Conservation (phyloP, 2,888 invertebrate genomes). For the Cataglyphis rosenhaueri region DNA sequence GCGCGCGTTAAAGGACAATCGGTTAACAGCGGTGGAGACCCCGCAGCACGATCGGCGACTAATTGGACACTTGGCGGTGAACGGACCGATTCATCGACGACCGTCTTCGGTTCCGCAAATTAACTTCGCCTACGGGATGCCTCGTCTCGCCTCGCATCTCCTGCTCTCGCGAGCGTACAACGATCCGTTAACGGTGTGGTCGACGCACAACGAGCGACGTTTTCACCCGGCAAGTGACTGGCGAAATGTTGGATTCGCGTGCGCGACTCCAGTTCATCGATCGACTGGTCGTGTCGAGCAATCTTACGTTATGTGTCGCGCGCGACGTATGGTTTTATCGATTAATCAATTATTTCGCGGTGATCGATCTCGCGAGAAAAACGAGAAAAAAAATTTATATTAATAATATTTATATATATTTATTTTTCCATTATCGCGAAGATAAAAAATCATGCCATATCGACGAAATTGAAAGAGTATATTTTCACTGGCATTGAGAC, state of each 20-base stretch:
- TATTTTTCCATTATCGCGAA: not conserved
- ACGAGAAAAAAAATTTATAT: slow-evolving; percentile 15
- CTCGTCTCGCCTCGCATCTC: not conserved
- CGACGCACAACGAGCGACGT: slow-evolving; percentile 54
- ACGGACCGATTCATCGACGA: slow-evolving; percentile 56
- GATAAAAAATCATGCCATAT: slow-evolving; percentile 26
- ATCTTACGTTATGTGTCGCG: not conserved
- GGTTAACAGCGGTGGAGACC: slow-evolving; percentile 59
- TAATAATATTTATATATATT: not conserved
- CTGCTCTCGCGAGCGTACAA: slow-evolving; percentile 16
- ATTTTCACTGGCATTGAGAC: slow-evolving; percentile 34
- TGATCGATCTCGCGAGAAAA: slow-evolving; percentile 28
- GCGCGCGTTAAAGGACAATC: slow-evolving; percentile 57
- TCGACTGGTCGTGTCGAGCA: slow-evolving; percentile 20
- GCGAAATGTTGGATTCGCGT: slow-evolving; percentile 61
- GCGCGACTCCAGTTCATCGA: slow-evolving; percentile 33
- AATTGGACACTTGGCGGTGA: slow-evolving; percentile 60
- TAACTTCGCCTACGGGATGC: slow-evolving; percentile 64
- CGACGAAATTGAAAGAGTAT: slow-evolving; percentile 7
- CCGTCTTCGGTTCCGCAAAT: slow-evolving; percentile 61
- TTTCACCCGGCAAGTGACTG: slow-evolving; percentile 65
- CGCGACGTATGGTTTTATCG: slow-evolving; percentile 23
- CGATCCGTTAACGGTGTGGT: slow-evolving; percentile 67
- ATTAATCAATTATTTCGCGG: slow-evolving; percentile 39
- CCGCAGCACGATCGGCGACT: slow-evolving; percentile 62